phyloP scores from a whole-genome alignment of 1,140 invertebrate species.

The Elysia chlorotica region DNA sequence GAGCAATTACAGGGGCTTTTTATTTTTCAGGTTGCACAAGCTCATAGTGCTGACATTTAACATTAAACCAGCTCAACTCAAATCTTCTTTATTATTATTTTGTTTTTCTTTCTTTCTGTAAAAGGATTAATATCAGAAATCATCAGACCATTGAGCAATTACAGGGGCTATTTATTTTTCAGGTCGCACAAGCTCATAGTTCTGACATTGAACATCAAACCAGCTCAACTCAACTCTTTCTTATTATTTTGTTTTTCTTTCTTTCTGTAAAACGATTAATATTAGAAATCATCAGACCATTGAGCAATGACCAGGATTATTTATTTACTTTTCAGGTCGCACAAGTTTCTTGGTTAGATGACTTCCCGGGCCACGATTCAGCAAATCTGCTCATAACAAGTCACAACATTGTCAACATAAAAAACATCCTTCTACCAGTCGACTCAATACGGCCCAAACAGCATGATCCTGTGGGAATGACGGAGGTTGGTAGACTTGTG shows the following conservation, averaged over 20 bases:
- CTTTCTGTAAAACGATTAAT: background rate
- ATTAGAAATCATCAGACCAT: background rate
- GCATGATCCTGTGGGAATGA: no score
- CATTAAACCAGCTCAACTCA: no score
- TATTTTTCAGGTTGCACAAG: background rate
- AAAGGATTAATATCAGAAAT: background rate
- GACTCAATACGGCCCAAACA: no score
- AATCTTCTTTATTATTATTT: no score
- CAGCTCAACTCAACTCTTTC: no score
- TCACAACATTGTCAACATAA: slow-evolving; percentile 8
- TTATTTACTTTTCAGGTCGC: slow-evolving; percentile 3
- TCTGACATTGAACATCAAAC: no score
- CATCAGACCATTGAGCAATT: background rate
- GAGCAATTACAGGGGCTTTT: no score
- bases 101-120: background rate
- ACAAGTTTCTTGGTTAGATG: background rate
- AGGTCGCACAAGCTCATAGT: background rate
- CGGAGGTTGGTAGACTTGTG: no score
- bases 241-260: background rate
- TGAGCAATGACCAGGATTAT: no score
- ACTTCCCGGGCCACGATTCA: background rate
- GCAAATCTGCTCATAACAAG: background rate
- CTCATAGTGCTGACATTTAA: background rate
- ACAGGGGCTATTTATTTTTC: no score
- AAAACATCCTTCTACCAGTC: background rate